Evolutionary conservation across 2,888 invertebrate species (phyloP).

Genomic region (Cerastoderma edule): DNA sequence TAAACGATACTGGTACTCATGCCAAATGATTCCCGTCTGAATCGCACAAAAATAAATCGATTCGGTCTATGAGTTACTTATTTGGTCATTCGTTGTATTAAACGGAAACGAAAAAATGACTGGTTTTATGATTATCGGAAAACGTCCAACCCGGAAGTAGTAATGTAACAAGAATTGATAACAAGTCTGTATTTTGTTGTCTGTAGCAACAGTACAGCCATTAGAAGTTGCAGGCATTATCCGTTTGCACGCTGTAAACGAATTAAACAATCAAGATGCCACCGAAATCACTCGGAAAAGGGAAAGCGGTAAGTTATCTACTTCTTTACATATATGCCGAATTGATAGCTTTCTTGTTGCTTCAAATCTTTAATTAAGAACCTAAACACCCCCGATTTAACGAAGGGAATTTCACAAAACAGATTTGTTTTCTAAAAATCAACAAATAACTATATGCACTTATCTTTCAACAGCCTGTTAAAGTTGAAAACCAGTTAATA

Average conservation of each 20-base stretch:
- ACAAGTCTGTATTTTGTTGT: conserved; percentile 49
- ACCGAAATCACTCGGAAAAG: conserved; percentile 66
- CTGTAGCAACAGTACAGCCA: conserved; percentile 64
- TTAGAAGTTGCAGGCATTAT: conserved; percentile 2
- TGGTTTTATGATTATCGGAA: too few species aligned
- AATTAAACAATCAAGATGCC: conserved; percentile 66
- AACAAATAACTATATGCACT: too few species aligned
- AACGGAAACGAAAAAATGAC: too few species aligned
- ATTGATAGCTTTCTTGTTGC: too few species aligned
- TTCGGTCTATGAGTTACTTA: background rate
- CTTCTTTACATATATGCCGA: background rate
- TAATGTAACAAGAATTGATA: background rate
- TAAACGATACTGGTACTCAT: conserved; percentile 1
- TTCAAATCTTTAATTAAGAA: too few species aligned
- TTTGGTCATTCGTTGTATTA: too few species aligned
- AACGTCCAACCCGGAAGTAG: background rate
- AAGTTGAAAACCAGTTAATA: too few species aligned
- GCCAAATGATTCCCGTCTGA: background rate
- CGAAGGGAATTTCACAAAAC: too few species aligned
- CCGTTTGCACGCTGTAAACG: background rate
- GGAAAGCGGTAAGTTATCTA: conserved; percentile 67
- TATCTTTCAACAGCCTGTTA: too few species aligned
- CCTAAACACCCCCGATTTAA: too few species aligned
- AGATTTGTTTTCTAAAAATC: too few species aligned
- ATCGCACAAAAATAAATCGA: background rate